Base-by-base conservation (phyloP, 2,888 invertebrate species). In the Cryptus viduatorius region DNA sequence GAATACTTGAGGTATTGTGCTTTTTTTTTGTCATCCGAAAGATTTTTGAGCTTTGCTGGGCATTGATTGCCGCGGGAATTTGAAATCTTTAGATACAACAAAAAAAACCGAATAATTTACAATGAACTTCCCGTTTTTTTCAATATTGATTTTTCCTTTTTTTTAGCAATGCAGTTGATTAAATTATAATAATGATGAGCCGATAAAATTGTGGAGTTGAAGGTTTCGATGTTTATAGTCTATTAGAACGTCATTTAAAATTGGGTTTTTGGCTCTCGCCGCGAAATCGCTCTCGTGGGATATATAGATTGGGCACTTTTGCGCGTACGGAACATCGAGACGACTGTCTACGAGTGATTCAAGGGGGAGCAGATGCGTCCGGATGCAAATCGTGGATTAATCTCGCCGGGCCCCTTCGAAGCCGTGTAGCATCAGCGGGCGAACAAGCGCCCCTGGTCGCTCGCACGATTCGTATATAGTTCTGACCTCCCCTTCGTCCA, bases 331-430 rank as follows among this genome's bases (percentile, higher is more conserved):
- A 24, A 79, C 56, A 71, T 48, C 71, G 69, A 65, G 48, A 84
- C 56, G 71, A 67, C 46, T 67, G 61, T 81, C 77, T 78, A 79
- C 69, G 82, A 65, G 56, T 67, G 61, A 44, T 73, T 42, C 72
- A 71, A 87, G 88, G 89, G 92, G 88, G 89, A 92, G 92, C 93
- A 93, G 93, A 93, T 93, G 93, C 92, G 92, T 87, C 88, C 90
- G 92, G 92, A 93, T 93, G 93, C 93, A 93, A 93, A 93, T 93
- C 93, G 92, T 88, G 93, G 92, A 93, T 93, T 93, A 93, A 93
- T 93, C 92, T 92, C 92, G 90, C 91, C 92, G 89, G 89, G 42
- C 12, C 68, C 79, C 91, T 90, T 92, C 89, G 87, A 86, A 83
- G 87, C 78, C 46, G 86, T 81, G 88, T 87, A 79, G 87, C 88